Evolutionary conservation across 1,140 invertebrate genomes (phyloP), one percentile per base, ranked within the genome.

Genomic region (Eueides isabella): DNA sequence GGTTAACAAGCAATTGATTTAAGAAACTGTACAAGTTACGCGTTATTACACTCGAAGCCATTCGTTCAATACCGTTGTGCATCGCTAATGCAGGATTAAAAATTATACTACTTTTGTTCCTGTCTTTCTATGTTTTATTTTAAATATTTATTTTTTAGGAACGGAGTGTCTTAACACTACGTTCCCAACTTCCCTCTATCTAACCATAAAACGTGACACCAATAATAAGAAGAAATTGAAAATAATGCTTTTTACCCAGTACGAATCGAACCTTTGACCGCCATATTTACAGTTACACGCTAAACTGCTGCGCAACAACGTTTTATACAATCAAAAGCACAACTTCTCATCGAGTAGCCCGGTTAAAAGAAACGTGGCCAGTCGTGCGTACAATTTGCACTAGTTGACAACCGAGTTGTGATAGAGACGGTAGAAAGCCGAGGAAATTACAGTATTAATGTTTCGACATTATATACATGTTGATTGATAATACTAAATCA

Each of bases 341-440:
- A 26, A 61, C 67, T 26, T n/a, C 68, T 19, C 35, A 28, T 38
- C 31, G 33, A 48, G 33, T 48, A 30, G 67, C 29, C 26, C 23
- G 23, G 61, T 63, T 63, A 30, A 55, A 69, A 67, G 67, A 70
- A 38, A 71, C 67, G 71, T 35, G 44, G 14, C 11, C 80, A 82
- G 78, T 80, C 84, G 85, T 85, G 84, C 84, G 81, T 83, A 72
- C 75, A 64, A 77, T 76, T 72, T 69, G 81, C 79, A 80, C 81
- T 79, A 83, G 75, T 87, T 85, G 75, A 70, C 76, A 78, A 82
- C 77, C 33, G 67, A 78, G 41, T 76, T 77, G 79, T 79, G 74
- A 62, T 68, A 76, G 48, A 35, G 70, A 65, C 66, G 61, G 75
- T 77, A 77, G 75, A 77, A 77, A 77, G 71, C 63, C 70, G 19